Evolutionary conservation across 2,797 vertebrate species (phyloP).

Genomic region (Setipinna tenuifilis): DNA sequence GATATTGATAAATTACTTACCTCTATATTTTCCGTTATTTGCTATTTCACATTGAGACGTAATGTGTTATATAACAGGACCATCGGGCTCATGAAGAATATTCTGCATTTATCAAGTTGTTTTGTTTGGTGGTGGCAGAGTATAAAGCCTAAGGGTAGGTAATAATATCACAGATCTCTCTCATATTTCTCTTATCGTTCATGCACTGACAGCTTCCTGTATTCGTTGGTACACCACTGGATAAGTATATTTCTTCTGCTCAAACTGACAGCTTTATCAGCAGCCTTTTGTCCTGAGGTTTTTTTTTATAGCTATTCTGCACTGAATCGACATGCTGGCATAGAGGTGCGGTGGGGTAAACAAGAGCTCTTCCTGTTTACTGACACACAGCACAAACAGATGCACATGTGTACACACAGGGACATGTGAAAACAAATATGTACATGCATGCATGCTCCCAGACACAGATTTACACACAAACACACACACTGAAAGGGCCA

Average conservation of each 20-base stretch:
- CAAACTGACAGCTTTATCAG: constrained; percentile 19
- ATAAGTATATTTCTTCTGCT: constrained; percentile 12
- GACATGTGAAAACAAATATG: constrained; percentile 16
- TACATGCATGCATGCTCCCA: background rate
- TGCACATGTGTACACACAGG: background rate
- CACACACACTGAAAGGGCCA: no score
- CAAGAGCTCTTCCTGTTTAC: background rate
- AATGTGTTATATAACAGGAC: background rate
- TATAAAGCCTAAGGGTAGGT: constrained; percentile 2
- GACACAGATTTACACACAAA: no score
- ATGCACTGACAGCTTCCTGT: constrained; percentile 15
- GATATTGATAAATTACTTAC: no score
- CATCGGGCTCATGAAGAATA: background rate
- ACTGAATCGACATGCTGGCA: background rate
- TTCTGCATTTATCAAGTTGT: constrained; percentile 12
- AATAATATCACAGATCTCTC: constrained; percentile 7
- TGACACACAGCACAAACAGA: constrained; percentile 5
- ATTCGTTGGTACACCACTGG: background rate
- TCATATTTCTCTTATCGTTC: constrained; percentile 31
- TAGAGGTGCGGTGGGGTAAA: constrained; percentile 8
- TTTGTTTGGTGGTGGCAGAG: background rate
- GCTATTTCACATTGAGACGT: background rate
- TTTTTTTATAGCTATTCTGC: background rate
- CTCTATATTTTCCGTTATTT: no score
- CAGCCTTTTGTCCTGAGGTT: background rate